Conservation (phyloP, 2,888 invertebrate species). For the Lasioglossum villosulum region DNA sequence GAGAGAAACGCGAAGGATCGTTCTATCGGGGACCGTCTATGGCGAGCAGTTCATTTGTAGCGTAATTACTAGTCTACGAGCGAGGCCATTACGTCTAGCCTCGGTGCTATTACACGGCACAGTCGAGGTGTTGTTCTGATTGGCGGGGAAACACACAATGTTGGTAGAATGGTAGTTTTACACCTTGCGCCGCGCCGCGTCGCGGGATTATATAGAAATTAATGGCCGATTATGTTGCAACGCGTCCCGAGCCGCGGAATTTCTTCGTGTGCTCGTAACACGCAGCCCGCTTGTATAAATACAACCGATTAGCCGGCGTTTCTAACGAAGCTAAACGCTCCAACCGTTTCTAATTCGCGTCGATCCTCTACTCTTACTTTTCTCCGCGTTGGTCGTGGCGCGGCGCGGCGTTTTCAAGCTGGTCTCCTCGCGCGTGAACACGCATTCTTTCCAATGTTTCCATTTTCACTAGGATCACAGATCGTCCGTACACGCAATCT, state of each 20-base stretch:
- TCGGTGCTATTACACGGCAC: slow-evolving; percentile 22
- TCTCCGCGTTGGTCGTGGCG: not conserved
- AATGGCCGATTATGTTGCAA: slow-evolving; percentile 7
- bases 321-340: slow-evolving; percentile 15
- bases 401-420: not conserved
- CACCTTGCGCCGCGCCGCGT: not conserved
- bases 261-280: slow-evolving; percentile 1
- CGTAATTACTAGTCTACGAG: slow-evolving; percentile 35
- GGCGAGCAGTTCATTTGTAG: slow-evolving; percentile 10
- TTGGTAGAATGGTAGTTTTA: not conserved
- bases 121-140: slow-evolving; percentile 43
- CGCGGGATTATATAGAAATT: slow-evolving; percentile 38
- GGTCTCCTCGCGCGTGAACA: not conserved
- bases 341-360: not conserved
- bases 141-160: slow-evolving; percentile 12
- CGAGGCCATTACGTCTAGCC: slow-evolving; percentile 14
- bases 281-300: slow-evolving; percentile 10
- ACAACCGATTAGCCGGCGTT: slow-evolving; percentile 20
- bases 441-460: not conserved
- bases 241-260: not conserved
- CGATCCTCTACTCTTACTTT: not conserved
- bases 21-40: not conserved
- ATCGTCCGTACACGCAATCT: not conserved
- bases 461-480: not conserved
- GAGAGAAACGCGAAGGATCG: not conserved